Percentiles rank a stretch among this genome's conserved stretches.
phyloP scores from a whole-genome alignment of 2,797 vertebrate species.

The Sebastes nivosus region DNA sequence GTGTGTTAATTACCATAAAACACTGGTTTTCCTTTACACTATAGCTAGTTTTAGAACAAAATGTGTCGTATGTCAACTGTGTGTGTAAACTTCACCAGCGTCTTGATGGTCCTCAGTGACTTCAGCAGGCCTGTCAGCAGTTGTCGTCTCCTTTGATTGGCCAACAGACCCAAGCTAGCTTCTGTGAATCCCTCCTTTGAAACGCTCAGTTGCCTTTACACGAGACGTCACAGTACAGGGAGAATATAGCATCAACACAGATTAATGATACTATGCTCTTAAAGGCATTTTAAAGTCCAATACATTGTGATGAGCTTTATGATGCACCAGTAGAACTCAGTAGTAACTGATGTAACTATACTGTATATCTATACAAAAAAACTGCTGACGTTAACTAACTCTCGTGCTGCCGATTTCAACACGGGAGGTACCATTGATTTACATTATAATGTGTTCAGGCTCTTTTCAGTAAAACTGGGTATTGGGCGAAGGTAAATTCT shows the following conservation, averaged over 20 bases:
- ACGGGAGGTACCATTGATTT: no score
- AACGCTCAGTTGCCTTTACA: conserved; percentile 88
- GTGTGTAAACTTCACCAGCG: conserved; percentile 84
- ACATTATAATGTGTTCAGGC: no score
- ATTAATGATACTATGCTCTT: background rate
- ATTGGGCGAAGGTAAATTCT: no score
- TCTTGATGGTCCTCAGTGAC: conserved; percentile 98
- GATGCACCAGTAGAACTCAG: background rate
- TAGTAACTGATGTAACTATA: background rate
- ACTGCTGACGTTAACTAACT: no score
- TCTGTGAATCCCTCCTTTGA: conserved; percentile 97
- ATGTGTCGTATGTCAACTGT: background rate
- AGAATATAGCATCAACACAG: background rate
- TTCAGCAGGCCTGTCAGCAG: conserved; percentile 94
- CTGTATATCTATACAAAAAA: background rate
- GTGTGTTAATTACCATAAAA: background rate
- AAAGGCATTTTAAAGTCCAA: background rate
- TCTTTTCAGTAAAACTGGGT: no score
- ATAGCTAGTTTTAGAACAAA: background rate
- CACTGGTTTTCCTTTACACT: background rate
- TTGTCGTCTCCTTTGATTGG: conserved; percentile 95
- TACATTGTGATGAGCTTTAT: background rate
- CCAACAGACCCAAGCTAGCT: conserved; percentile 94
- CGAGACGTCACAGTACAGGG: background rate
- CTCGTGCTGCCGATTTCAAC: no score